A percentile compares a stretch with the other conserved stretches of the same genome.
These are phyloP conservation scores for Cathartes aura DNA, from an alignment of 2,113 vertebrate species.

Conservation along the genomic window DNA sequence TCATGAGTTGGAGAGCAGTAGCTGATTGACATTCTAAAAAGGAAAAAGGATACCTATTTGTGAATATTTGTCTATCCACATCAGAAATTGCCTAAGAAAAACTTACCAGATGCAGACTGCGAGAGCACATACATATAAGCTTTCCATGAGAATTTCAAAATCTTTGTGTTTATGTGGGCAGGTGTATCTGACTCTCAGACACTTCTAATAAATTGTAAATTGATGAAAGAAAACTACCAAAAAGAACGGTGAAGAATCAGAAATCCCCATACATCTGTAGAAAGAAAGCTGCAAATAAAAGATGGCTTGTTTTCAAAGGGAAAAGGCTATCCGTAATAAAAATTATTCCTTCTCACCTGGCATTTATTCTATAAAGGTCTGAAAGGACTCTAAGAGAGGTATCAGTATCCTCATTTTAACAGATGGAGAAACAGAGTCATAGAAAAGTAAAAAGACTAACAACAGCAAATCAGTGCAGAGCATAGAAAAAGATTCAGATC, in stretches of 20 bases:
- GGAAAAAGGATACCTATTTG: not conserved
- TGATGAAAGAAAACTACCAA: not conserved
- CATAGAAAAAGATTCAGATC: not conserved
- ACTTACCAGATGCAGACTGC: not conserved
- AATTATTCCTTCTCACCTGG: not conserved
- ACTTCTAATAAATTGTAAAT: not conserved
- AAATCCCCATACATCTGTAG: not conserved
- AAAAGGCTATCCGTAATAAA: not conserved
- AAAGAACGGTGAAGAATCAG: not conserved
- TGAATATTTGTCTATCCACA: not conserved
- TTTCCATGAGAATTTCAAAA: not conserved
- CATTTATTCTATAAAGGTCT: not conserved
- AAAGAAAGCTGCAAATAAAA: not conserved
- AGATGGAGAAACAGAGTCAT: not conserved
- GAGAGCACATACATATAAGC: not conserved
- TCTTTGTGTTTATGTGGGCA: not conserved
- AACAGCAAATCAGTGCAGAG: not conserved
- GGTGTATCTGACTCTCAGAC: not conserved
- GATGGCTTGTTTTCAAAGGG: not conserved
- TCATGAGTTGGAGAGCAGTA: constrained; percentile 83
- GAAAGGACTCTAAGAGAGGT: not conserved
- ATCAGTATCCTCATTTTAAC: not conserved
- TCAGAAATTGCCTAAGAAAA: not conserved
- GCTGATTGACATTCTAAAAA: constrained; percentile 85
- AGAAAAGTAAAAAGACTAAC: not conserved